phyloP scores from a whole-genome alignment of 92 coral and sea anemone genomes.

The Palythoa grandis region DNA sequence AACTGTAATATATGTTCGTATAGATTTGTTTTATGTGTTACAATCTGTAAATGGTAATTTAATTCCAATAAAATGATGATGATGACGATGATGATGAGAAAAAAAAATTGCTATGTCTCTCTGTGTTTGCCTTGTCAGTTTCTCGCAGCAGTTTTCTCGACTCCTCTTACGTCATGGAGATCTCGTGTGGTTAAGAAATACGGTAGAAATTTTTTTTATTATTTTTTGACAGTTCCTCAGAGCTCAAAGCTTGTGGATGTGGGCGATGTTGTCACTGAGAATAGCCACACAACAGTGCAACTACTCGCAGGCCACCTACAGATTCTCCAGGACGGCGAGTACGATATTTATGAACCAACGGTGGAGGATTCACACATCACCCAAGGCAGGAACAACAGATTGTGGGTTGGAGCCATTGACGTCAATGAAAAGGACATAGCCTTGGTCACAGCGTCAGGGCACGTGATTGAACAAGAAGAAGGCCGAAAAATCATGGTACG shows the following conservation, averaged over 20 bases:
- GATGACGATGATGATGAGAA: too few relatives aligned
- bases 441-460: background rate
- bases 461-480: background rate
- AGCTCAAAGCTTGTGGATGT: background rate
- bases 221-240: background rate
- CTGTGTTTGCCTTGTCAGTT: too few relatives aligned
- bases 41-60: too few relatives aligned
- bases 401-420: constrained; percentile 6
- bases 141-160: too few relatives aligned
- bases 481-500: background rate
- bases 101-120: too few relatives aligned
- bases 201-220: background rate
- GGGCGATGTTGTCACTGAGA: background rate
- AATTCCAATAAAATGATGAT: too few relatives aligned
- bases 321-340: constrained; percentile 12
- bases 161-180: too few relatives aligned
- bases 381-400: background rate
- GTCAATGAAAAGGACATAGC: background rate
- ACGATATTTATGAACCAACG: constrained; percentile 11
- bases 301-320: constrained; percentile 5
- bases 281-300: background rate
- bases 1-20: too few relatives aligned
- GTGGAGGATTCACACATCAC: constrained; percentile 13
- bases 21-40: too few relatives aligned
- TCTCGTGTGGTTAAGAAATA: too few relatives aligned